A percentile compares a stretch with the other conserved stretches of the same genome.
These are phyloP conservation scores for Chrysolina oricalcia DNA, from an alignment of 2,888 invertebrate species.

Conservation along the genomic window DNA sequence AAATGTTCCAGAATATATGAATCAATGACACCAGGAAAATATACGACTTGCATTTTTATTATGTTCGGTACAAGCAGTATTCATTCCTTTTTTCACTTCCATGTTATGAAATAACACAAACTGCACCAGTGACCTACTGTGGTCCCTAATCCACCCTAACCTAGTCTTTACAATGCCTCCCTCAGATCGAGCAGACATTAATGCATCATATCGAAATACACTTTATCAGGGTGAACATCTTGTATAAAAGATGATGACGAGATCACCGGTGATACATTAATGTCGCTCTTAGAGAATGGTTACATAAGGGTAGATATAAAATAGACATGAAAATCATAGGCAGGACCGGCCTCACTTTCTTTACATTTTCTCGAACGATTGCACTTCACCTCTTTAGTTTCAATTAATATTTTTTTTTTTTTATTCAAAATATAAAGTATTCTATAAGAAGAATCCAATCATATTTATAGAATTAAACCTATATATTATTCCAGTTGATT, in stretches of 20 bases:
- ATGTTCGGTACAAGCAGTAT: too few relatives aligned
- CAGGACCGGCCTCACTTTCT: not conserved
- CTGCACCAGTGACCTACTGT: conserved; percentile 64
- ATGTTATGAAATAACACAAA: conserved; percentile 49
- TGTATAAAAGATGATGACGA: conserved; percentile 30
- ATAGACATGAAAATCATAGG: not conserved
- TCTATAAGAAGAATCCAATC: too few relatives aligned
- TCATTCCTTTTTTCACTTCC: not conserved
- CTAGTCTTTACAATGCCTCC: conserved; percentile 45
- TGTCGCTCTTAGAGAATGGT: conserved; percentile 11
- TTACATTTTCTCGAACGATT: too few relatives aligned
- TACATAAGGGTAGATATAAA: conserved; percentile 8
- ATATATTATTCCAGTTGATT: too few relatives aligned
- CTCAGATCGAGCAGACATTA: conserved; percentile 27
- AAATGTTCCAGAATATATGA: too few relatives aligned
- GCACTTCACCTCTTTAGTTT: too few relatives aligned
- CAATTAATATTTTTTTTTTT: not conserved
- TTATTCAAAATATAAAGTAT: too few relatives aligned
- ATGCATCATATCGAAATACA: conserved; percentile 43
- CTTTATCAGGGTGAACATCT: conserved; percentile 34
- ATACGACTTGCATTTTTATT: too few relatives aligned
- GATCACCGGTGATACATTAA: conserved; percentile 22
- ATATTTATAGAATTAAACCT: too few relatives aligned
- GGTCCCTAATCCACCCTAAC: conserved; percentile 45
- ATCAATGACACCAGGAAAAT: too few relatives aligned